Evolutionary conservation across 2,113 vertebrate species (phyloP), one percentile per base, ranked within the genome.

Genomic region (Panthera tigris): DNA sequence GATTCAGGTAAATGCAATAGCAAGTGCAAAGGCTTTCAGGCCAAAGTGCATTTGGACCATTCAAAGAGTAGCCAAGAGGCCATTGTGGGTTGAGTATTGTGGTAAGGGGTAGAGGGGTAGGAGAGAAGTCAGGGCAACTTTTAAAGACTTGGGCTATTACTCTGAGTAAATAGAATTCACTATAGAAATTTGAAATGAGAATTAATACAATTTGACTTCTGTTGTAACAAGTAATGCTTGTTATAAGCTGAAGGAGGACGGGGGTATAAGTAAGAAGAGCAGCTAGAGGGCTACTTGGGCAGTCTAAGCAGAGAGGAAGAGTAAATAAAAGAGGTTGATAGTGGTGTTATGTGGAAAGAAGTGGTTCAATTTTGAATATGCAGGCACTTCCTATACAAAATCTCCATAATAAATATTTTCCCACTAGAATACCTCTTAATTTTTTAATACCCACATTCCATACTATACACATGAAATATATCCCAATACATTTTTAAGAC

Each of bases 341-440:
- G 19, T 25, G 8, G 2, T 89, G 33, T 76, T 48, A 79, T 29
- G 4, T 61, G 19, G 39, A 93, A 94, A 78, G 73, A 89, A 90
- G 18, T 76, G 5, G 4, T 69, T 89, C n/a, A 10, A 7, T 71
- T 89, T 95, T 95, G 33, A 69, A 69, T 71, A 76, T 23, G 55
- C 4, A 48, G 5, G 31, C n/a, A 45, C 36, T 69, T 81, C 29
- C 12, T 74, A 65, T 63, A 36, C 4, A 71, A 92, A 81, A 68
- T 63, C n/a, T 85, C 11, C 25, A 33, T 74, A 61, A 50, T 65
- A 88, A 73, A 61, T 94, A 65, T 91, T 95, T 96, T 79, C 36
- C 23, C 6, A 88, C 41, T 39, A 76, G 66, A 76, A 15, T 7
- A 66, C 3, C 12, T 81, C n/a, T 73, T 96, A 39, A 11, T 81